phyloP scores from a whole-genome alignment of 2,797 vertebrate genomes.

The Delichon dasypus region DNA sequence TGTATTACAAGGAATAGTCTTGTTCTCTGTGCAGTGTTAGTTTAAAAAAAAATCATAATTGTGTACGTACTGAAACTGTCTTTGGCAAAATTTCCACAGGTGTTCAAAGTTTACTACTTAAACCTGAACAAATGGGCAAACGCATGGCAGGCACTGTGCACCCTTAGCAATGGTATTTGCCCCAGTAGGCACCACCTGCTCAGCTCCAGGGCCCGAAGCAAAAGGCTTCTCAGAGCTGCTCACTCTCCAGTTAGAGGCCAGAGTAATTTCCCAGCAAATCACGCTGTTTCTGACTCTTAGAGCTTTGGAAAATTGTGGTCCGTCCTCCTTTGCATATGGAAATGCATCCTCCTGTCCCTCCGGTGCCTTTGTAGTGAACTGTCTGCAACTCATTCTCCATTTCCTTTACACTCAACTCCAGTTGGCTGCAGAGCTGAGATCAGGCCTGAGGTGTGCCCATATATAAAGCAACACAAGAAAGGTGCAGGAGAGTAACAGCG shows the following conservation, averaged over 20 bases:
- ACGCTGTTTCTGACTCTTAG: not conserved
- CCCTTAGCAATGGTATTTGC: not conserved
- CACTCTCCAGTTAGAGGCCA: not conserved
- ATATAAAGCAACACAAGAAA: rapidly evolving
- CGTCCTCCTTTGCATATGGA: rapidly evolving
- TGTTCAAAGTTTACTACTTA: constrained; percentile 79
- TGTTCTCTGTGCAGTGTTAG: constrained; percentile 80
- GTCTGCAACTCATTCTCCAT: not conserved
- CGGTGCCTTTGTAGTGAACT: not conserved
- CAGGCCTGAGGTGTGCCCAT: rapidly evolving
- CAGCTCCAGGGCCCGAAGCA: not conserved
- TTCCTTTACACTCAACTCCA: not conserved
- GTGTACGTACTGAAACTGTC: constrained; percentile 71
- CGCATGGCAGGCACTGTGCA: constrained; percentile 32
- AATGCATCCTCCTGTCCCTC: not conserved
- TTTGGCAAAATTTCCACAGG: constrained; percentile 80
- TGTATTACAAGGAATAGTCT: constrained; percentile 74
- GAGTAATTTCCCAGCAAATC: not conserved
- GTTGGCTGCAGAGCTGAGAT: not conserved
- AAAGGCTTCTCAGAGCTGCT: not conserved
- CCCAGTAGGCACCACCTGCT: not conserved
- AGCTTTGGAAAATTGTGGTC: not conserved
- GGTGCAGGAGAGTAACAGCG: rapidly evolving
- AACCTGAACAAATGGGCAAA: constrained; percentile 73
- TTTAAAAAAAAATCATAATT: constrained; percentile 69